A percentile compares a stretch with the other conserved stretches of the same genome.
Conservation (phyloP, 2,888 invertebrate genomes). For the Malacosoma neustria region DNA sequence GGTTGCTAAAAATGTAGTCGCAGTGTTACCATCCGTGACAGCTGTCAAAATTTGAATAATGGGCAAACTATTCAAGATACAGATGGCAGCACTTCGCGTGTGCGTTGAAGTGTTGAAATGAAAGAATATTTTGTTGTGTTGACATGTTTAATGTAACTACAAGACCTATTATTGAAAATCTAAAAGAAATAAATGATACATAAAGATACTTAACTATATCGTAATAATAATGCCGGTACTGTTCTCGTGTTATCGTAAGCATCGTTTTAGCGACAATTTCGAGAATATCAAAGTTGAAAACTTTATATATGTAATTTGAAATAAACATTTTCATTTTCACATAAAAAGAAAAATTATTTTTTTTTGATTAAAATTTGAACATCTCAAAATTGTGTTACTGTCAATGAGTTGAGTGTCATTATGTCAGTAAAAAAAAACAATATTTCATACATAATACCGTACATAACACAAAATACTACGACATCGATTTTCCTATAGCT, state of each 20-base stretch:
- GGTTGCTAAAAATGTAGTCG: constrained; percentile 14
- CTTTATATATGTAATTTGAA: no score
- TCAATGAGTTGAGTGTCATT: constrained; percentile 26
- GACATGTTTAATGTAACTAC: constrained; percentile 74
- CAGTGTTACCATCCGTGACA: constrained; percentile 15
- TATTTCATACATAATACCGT: constrained; percentile 19
- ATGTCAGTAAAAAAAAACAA: constrained; percentile 22
- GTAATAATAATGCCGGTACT: constrained; percentile 46
- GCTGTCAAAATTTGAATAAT: constrained; percentile 1
- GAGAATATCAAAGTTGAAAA: background rate
- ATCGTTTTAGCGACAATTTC: constrained; percentile 17
- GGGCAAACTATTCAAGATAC: background rate
- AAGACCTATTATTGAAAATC: constrained; percentile 57
- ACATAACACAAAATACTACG: constrained; percentile 55
- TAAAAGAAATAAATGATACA: constrained; percentile 42
- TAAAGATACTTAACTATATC: constrained; percentile 13
- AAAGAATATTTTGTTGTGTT: constrained; percentile 68
- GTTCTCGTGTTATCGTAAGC: constrained; percentile 40
- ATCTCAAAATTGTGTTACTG: background rate
- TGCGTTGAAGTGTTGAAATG: constrained; percentile 51
- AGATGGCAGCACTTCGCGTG: constrained; percentile 15
- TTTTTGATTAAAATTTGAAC: background rate
- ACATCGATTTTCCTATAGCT: constrained; percentile 62
- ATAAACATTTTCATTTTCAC: no score
- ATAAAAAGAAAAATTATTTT: constrained; percentile 5